These are phyloP conservation scores for Octodonta nipae DNA, from an alignment of 2,888 invertebrate species.

Conservation along the genomic window DNA sequence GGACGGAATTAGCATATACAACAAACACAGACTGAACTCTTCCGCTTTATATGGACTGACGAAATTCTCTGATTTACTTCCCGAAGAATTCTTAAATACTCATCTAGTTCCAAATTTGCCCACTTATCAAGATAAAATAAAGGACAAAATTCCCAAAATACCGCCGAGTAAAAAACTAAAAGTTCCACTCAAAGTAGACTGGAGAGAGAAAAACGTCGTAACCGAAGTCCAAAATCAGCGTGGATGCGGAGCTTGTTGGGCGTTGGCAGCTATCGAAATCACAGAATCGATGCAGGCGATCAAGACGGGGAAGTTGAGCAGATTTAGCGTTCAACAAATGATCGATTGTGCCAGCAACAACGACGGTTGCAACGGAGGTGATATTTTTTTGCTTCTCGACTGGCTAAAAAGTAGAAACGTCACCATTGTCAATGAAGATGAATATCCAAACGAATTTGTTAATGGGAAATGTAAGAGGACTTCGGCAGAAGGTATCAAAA, in stretches of 20 bases:
- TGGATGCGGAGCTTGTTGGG: constrained; percentile 76
- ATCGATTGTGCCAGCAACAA: constrained; percentile 71
- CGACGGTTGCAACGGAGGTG: constrained; percentile 67
- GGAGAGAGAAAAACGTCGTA: constrained; percentile 47
- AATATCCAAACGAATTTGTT: constrained; percentile 50
- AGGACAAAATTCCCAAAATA: background rate
- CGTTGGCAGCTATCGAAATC: constrained; percentile 62
- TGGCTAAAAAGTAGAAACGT: constrained; percentile 52
- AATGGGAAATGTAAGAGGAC: constrained; percentile 37
- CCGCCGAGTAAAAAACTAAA: background rate
- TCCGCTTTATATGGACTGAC: constrained; percentile 46
- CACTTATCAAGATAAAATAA: constrained; percentile 3
- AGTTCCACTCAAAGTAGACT: constrained; percentile 29
- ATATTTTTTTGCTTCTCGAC: constrained; percentile 61
- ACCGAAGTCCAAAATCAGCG: constrained; percentile 58
- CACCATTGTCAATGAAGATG: constrained; percentile 41
- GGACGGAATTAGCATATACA: constrained; percentile 36
- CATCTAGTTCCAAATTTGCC: constrained; percentile 6
- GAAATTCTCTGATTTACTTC: constrained; percentile 46
- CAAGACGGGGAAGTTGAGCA: constrained; percentile 38
- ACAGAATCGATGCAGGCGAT: constrained; percentile 67
- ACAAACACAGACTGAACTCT: constrained; percentile 29
- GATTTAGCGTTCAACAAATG: constrained; percentile 64
- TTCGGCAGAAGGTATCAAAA: constrained; percentile 36
- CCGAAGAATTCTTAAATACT: constrained; percentile 40